These are phyloP conservation scores for Ophioderma brevispina DNA, from an alignment of 35 echinoderm and acorn worm species.

Conservation along the genomic window DNA sequence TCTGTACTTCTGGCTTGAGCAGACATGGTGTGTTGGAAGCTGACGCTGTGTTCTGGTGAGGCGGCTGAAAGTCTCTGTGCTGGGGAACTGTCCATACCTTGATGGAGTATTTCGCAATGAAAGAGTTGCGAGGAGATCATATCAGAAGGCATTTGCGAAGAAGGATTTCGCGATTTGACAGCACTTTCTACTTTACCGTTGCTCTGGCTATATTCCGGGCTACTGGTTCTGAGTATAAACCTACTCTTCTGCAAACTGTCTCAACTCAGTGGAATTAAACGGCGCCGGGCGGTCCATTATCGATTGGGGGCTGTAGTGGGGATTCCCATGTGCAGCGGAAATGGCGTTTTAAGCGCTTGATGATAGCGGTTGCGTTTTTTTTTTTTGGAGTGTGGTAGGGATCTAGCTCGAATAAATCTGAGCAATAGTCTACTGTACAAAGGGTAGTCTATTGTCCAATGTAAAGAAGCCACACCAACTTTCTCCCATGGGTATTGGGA, in stretches of 20 bases:
- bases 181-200: conserved; percentile 74
- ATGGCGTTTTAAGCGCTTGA: conserved; percentile 42
- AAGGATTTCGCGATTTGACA: conserved; percentile 44
- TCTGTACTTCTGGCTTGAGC: neutral
- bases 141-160: conserved; percentile 52
- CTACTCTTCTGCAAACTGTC: conserved; percentile 52
- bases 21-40: conserved; percentile 16
- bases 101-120: conserved; percentile 53
- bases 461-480: conserved; percentile 43
- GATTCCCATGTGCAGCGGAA: conserved; percentile 66
- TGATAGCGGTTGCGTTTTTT: conserved; percentile 14
- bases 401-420: conserved; percentile 55
- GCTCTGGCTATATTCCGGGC: conserved; percentile 51
- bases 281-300: conserved; percentile 79
- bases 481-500: conserved; percentile 75
- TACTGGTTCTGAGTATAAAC: conserved; percentile 40
- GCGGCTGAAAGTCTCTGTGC: conserved; percentile 31
- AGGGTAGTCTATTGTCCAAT: conserved; percentile 39
- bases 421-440: conserved; percentile 68
- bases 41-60: conserved; percentile 24
- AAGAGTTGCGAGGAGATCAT: conserved; percentile 36
- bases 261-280: conserved; percentile 64
- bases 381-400: neutral
- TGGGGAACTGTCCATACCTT: conserved; percentile 23
- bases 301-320: conserved; percentile 19